Conservation (phyloP, 2,888 invertebrate species). For the Lutraria lutraria region DNA sequence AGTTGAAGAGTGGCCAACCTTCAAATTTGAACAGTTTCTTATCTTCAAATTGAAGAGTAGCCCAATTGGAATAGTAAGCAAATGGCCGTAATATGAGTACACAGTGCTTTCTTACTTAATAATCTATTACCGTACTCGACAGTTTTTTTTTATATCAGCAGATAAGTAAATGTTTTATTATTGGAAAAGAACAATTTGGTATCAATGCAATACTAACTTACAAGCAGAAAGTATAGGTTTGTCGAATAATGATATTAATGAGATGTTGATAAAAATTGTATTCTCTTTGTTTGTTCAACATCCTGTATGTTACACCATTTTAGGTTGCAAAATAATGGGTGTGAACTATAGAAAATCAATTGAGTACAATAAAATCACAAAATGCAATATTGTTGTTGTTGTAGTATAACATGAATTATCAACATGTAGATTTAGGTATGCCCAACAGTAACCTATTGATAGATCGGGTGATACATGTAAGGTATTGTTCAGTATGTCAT, state of each 20-base stretch:
- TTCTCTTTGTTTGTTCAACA: constrained; percentile 9
- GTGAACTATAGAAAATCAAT: constrained; percentile 20
- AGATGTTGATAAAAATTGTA: neutral
- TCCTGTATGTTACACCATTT: constrained; percentile 33
- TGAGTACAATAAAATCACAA: constrained; percentile 26
- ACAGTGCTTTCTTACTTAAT: neutral
- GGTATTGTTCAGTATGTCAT: too few relatives aligned
- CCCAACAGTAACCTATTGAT: too few relatives aligned
- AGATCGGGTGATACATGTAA: too few relatives aligned
- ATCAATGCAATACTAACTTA: neutral
- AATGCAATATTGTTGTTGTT: constrained; percentile 6
- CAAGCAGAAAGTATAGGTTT: neutral
- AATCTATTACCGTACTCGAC: neutral
- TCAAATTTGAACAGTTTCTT: neutral
- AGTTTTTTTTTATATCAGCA: too few relatives aligned
- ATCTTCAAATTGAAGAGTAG: neutral
- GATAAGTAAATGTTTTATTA: too few relatives aligned
- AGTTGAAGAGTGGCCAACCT: neutral
- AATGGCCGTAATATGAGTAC: neutral
- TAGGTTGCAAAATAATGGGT: constrained; percentile 24
- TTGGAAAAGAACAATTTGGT: too few relatives aligned
- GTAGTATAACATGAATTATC: neutral
- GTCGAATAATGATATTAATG: neutral
- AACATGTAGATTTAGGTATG: too few relatives aligned
- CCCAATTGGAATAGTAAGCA: neutral